A percentile compares a stretch with the other conserved stretches of the same genome.
These are phyloP conservation scores for Choreutis nemorana DNA, from an alignment of 2,888 invertebrate species.

Conservation along the genomic window DNA sequence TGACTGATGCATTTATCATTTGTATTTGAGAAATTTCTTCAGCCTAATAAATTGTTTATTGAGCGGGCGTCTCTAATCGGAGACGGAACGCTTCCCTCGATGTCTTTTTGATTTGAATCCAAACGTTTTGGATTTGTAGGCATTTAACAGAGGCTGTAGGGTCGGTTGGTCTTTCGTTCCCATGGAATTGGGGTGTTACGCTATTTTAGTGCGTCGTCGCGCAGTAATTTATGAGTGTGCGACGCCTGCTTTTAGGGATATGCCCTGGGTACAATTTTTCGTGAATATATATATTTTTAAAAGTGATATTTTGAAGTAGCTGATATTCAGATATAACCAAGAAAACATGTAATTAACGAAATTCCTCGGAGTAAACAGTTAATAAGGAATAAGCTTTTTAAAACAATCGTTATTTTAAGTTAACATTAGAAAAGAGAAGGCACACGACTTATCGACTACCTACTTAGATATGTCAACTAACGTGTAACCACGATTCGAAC, in stretches of 20 bases:
- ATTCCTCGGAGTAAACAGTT: too few species aligned
- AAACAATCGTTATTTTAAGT: too few species aligned
- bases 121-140: conserved; percentile 52
- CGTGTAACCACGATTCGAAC: too few species aligned
- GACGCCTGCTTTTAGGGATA: conserved; percentile 49
- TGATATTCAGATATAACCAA: conserved; percentile 10
- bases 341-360: conserved; percentile 5
- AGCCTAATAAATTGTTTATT: conserved; percentile 52
- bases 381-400: too few species aligned
- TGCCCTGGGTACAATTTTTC: conserved; percentile 45
- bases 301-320: neutral
- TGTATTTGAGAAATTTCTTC: conserved; percentile 35
- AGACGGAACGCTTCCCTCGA: conserved; percentile 34
- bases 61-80: conserved; percentile 53
- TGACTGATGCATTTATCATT: conserved; percentile 51
- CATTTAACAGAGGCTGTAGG: conserved; percentile 42
- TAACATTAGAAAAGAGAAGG: too few species aligned
- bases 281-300: conserved; percentile 44
- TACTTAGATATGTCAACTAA: too few species aligned
- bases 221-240: conserved; percentile 54
- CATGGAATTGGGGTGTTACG: conserved; percentile 60
- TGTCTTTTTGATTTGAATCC: conserved; percentile 55
- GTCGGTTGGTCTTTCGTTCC: conserved; percentile 36
- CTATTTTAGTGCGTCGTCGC: conserved; percentile 59
- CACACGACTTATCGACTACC: too few species aligned